Evolutionary conservation across 2,888 invertebrate species (phyloP), one percentile per base, ranked within the genome.

Genomic region (Pterostichus madidus): DNA sequence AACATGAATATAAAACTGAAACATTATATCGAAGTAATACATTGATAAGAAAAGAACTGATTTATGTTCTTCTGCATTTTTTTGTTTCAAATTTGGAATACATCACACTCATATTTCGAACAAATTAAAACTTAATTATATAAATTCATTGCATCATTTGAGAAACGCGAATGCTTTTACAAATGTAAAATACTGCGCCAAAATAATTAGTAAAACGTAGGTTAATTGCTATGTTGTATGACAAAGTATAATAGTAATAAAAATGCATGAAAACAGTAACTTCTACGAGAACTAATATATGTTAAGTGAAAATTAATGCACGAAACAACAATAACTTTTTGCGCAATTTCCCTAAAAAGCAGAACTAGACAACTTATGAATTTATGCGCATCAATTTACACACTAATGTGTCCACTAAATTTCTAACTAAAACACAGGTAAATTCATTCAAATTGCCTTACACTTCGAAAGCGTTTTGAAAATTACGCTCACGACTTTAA

Each of bases 331-430:
- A 49, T 44, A 39, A 79, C 61, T 79, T 61, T 79, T 61, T 46
- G 79, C 49, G 32, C 49, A 35, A 52, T 52, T 49, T 32, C 32
- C 52, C 52, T 32, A 73, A 73, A 75, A 75, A 75, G 39, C 56
- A 35, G 39, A 56, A 56, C 77, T 77, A 49, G 35, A 59, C n/a
- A 68, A 71, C 64, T 79, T 71, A 52, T 46, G 53, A 71, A 80
- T 52, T 71, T 80, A 80, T 80, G 68, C 80, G 71, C 80, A 80
- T 80, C 71, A 52, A 80, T 80, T 80, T 68, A 49, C 80, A 80
- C 49, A 35, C 49, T 80, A 80, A 52, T 80, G 8, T 24, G 53
- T 49, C 8, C 56, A 56, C 39, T 77, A 52, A 75, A 75, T 75
- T 75, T 53, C 75, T 31, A 75, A 32, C 75, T 68, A 75, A 75